Percentiles rank a stretch among this genome's conserved stretches.
phyloP scores from a whole-genome alignment of 1,140 invertebrate species.

The Marisa cornuarietis region DNA sequence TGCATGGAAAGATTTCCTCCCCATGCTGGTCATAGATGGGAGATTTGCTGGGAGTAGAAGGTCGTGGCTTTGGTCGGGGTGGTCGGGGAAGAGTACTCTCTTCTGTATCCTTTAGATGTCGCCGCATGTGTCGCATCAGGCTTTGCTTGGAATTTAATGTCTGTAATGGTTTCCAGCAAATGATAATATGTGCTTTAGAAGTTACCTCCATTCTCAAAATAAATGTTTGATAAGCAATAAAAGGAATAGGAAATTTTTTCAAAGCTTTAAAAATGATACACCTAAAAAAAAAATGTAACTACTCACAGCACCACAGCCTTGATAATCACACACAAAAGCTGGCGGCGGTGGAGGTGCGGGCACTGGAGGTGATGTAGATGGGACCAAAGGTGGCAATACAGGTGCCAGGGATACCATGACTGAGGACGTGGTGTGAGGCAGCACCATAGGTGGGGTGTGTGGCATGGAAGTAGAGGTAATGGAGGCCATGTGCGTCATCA shows the following conservation, averaged over 20 bases:
- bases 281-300: constrained; percentile 18
- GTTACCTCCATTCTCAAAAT: constrained; percentile 57
- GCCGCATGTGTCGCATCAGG: constrained; percentile 79
- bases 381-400: background rate
- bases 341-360: constrained; percentile 61
- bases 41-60: constrained; percentile 54
- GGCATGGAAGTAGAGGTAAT: background rate
- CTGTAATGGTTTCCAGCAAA: constrained; percentile 66
- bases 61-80: constrained; percentile 23
- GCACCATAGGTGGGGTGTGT: background rate
- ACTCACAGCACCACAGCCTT: constrained; percentile 77
- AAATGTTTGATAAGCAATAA: background rate
- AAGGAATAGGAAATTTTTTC: background rate
- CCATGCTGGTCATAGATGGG: constrained; percentile 65
- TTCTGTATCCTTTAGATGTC: constrained; percentile 66
- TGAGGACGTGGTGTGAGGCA: background rate
- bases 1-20: constrained; percentile 82
- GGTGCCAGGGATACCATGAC: constrained; percentile 3
- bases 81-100: constrained; percentile 6
- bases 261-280: background rate
- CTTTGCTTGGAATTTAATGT: constrained; percentile 83
- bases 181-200: constrained; percentile 63
- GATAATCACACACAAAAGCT: constrained; percentile 74
- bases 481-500: too few relatives aligned
- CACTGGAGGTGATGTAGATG: constrained; percentile 21